phyloP scores from a whole-genome alignment of 2,797 vertebrate species.

The Monodelphis domestica region DNA sequence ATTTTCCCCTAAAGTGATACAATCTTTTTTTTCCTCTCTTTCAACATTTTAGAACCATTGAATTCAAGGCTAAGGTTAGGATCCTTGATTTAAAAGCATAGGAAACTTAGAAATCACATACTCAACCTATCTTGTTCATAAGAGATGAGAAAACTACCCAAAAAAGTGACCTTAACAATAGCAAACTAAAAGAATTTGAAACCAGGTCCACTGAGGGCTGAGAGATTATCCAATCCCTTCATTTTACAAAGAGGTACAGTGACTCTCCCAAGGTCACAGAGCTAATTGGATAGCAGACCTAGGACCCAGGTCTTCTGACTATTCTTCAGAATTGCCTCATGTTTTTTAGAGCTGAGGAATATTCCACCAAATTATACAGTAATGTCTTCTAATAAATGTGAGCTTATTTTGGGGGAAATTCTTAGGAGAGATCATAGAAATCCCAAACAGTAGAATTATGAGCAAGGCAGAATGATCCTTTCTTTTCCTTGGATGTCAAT shows the following conservation, averaged over 20 bases:
- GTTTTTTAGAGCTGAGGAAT: not conserved
- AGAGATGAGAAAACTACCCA: not conserved
- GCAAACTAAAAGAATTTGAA: not conserved
- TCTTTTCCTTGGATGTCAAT: not conserved
- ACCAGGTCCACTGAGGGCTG: no score
- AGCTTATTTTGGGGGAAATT: slow-evolving; percentile 4
- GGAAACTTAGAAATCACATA: not conserved
- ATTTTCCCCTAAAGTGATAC: not conserved
- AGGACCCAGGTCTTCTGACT: not conserved
- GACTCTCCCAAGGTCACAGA: not conserved
- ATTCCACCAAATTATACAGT: slow-evolving; percentile 1
- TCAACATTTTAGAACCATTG: not conserved
- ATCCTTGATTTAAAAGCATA: not conserved
- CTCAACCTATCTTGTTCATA: not conserved
- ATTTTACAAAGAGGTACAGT: not conserved
- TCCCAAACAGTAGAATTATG: not conserved
- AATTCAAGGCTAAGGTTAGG: not conserved
- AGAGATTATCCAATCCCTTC: not conserved
- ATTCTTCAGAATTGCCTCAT: not conserved
- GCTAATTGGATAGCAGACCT: not conserved
- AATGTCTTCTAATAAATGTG: not conserved
- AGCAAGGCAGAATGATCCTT: not conserved
- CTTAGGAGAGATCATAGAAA: slow-evolving; percentile 21
- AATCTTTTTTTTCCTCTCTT: not conserved
- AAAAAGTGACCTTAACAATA: not conserved